phyloP scores from a whole-genome alignment of 2,113 vertebrate genomes.

The Theristicus caerulescens region DNA sequence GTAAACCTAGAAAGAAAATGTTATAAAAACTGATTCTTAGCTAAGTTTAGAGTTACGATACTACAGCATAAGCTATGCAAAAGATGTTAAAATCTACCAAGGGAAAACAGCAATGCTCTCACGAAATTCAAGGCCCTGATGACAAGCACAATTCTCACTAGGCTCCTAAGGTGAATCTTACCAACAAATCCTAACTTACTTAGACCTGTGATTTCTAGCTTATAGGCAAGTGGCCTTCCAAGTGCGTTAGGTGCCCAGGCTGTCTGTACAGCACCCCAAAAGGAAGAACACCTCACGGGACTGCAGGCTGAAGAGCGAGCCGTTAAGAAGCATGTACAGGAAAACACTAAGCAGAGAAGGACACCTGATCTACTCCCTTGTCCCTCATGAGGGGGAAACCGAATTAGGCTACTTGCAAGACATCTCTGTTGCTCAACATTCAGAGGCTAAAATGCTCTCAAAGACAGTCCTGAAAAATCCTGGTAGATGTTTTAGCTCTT shows the following conservation, averaged over 20 bases:
- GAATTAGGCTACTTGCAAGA: background rate
- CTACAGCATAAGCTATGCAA: background rate
- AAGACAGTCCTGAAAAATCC: background rate
- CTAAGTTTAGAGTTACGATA: background rate
- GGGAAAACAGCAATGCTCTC: background rate
- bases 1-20: no score
- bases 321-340: background rate
- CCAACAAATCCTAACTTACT: background rate
- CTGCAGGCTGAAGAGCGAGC: background rate
- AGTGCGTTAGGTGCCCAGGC: background rate
- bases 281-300: background rate
- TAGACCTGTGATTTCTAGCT: background rate
- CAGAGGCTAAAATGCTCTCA: background rate
- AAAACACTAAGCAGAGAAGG: background rate
- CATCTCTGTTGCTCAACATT: background rate
- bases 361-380: background rate
- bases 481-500: background rate
- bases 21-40: background rate
- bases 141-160: background rate
- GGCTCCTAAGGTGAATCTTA: background rate
- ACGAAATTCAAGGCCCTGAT: background rate
- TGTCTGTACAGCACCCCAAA: background rate
- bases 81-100: background rate
- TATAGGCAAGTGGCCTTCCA: background rate
- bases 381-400: background rate